Evolutionary conservation across 2,888 invertebrate genomes (phyloP), one percentile per base, ranked within the genome.

Genomic region (Lobophora halterata): DNA sequence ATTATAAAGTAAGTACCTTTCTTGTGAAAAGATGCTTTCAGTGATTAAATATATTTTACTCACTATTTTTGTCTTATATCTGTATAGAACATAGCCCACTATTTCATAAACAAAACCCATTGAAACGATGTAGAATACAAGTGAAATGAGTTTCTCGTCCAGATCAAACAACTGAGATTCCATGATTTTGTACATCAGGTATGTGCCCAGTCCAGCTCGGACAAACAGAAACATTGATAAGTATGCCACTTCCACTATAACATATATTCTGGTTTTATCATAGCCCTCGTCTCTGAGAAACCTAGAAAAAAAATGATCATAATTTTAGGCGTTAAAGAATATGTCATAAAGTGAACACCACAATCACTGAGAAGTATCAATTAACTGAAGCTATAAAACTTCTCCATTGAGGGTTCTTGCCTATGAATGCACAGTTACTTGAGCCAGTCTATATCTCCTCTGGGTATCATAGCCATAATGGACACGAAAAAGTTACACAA

Each of bases 191-290:
- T 67, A 70, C 6, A 88, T 58, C n/a, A 88, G 59, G 50, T 80
- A 85, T 1, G 88, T 83, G 8, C 91, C 91, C 11, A 90, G 54
- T 1, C 89, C 36, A 1, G 90, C 86, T 8, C 91, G 76, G 18
- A 90, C 61, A 0, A 65, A 12, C 5, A 90, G 44, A 55, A 91
- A 91, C 27, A 83, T 38, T 0, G 67, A 9, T 16, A 91, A 67
- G 55, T 90, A 91, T 3, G 68, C 33, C 12, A 82, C 49, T 64
- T 91, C 91, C 3, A 89, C 77, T 5, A 76, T 21, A 3, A 68
- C 61, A 59, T 76, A 90, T 18, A 88, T 14, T 1, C 55, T 35
- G 2, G 88, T 80, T 31, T 80, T 70, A 8, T 83, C 80, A 52
- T 80, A 79, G 17, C 90, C 90, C 40, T 71, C 71, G 9, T 77